Evolutionary conservation across 2,888 invertebrate species (phyloP).

Genomic region (Pomacea canaliculata): DNA sequence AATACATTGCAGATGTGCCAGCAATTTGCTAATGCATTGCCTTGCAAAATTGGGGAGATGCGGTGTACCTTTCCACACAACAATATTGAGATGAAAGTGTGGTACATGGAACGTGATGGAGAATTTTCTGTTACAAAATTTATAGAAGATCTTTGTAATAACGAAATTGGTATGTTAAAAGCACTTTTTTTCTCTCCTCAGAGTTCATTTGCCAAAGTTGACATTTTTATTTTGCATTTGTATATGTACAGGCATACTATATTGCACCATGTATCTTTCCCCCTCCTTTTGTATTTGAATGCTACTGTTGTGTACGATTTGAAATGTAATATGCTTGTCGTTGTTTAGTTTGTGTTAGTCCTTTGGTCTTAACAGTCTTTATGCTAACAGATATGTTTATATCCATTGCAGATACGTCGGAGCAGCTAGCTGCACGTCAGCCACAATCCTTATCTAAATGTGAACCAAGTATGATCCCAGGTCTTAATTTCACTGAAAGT

Average conservation of each 20-base stretch:
- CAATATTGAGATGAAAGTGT: constrained; percentile 49
- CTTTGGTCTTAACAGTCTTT: too few relatives aligned
- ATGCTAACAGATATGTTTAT: too few relatives aligned
- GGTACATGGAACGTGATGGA: constrained; percentile 56
- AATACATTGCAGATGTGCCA: constrained; percentile 44
- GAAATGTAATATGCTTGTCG: too few relatives aligned
- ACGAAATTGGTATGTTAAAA: constrained; percentile 31
- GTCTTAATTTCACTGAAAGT: constrained; percentile 36
- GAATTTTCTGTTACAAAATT: constrained; percentile 49
- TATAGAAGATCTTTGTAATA: constrained; percentile 39
- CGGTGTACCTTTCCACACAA: constrained; percentile 59
- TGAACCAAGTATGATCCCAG: constrained; percentile 41
- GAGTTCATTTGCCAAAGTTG: too few relatives aligned
- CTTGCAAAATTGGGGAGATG: constrained; percentile 53
- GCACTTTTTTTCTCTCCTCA: too few relatives aligned
- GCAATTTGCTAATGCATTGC: constrained; percentile 44
- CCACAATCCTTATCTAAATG: constrained; percentile 1
- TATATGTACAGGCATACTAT: too few relatives aligned
- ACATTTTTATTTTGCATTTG: too few relatives aligned
- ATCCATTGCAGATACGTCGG: constrained; percentile 10
- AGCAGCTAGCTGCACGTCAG: constrained; percentile 15
- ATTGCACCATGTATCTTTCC: too few relatives aligned
- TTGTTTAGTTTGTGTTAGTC: too few relatives aligned
- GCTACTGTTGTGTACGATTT: too few relatives aligned
- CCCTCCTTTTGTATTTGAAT: too few relatives aligned